Evolutionary conservation across 2,888 invertebrate species (phyloP), one percentile per base, ranked within the genome.

Genomic region (Antheraea yamamai): DNA sequence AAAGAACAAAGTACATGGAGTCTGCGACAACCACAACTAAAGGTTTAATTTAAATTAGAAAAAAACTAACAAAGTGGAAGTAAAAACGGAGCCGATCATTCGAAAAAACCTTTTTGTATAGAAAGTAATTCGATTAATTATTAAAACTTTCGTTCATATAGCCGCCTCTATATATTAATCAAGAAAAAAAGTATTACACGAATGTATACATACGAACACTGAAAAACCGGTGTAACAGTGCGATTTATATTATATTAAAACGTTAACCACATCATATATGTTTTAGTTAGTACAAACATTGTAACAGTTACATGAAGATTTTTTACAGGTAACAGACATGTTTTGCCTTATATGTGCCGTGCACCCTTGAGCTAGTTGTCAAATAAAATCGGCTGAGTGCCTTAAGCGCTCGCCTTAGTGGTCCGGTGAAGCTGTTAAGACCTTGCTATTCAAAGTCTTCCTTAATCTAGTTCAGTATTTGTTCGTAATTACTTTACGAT

Each of bases 91-190:
- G 64, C 64, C 64, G 26, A 66, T 66, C 20, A 66, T 66, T 26
- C 64, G 64, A 16, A 66, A 64, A 14, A 26, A 26, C 30, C 30
- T 30, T 47, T 30, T 66, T 20, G 39, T 39, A 39, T 70, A 14
- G 35, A 70, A 39, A 70, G 8, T 70, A 39, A 39, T 70, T 70
- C 39, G 39, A 70, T 20, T 35, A 70, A 39, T 70, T 39, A n/a
- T 10, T 70, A n/a, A 39, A 39, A 70, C n/a, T n/a, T 68, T 70
- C 39, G 39, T 70, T 39, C 39, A 39, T 70, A 35, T 39, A 70
- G 39, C 39, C 39, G n/a, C 39, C 20, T 70, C 20, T 70, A 66
- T 26, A 30, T 39, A 23, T 39, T n/a, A n/a, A 35, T 70, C 20
- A 10, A 10, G 2, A 39, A n/a, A 39, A 20, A 68, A 66, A 26